Base-by-base conservation (phyloP, 2,888 invertebrate genomes). In the Euphydryas editha region DNA sequence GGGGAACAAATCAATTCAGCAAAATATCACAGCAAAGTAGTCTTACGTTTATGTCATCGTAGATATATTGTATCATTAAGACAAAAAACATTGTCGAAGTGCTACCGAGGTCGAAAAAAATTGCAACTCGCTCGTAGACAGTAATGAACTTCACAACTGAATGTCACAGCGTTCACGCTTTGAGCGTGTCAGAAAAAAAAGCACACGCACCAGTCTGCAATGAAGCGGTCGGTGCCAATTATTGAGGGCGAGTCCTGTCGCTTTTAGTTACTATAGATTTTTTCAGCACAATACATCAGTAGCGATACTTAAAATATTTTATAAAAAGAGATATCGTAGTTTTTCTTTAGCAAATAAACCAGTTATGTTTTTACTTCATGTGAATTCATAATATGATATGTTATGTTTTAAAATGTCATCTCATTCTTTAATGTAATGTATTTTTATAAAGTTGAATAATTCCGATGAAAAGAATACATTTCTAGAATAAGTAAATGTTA, bases 141-240 rank as follows among this genome's bases (percentile, higher is more conserved):
- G 58, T 58, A 67, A 67, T 67, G 58, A 67, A 62, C 44, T 67
- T 67, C 44, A 44, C 66, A 62, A 62, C 62, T 62, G 66, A 67
- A 67, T 67, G 66, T 62, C 66, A 66, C 62, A 66, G 51, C 62
- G 58, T 51, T 58, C n/a, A 58, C 62, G 58, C 62, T 61, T 46
- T 57, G 66, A 66, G 46, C 62, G 66, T 54, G 66, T 58, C 62
- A 54, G 46, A 57, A 66, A 66, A 54, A 54, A 65, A 61, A 62
- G 37, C 21, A 51, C 17, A 36, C 51, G 36, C 44, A 66, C 66
- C 57, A 46, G 57, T 63, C 58, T 39, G 49, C 62, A 78, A 80
- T 80, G 75, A 80, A 79, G 70, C 81, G 77, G 69, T 75, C 78
- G 76, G 79, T 80, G 85, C 85, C 87, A 86, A 87, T 87, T 86